Evolutionary conservation across 2,113 vertebrate genomes (phyloP).

Genomic region (Python bivittatus): DNA sequence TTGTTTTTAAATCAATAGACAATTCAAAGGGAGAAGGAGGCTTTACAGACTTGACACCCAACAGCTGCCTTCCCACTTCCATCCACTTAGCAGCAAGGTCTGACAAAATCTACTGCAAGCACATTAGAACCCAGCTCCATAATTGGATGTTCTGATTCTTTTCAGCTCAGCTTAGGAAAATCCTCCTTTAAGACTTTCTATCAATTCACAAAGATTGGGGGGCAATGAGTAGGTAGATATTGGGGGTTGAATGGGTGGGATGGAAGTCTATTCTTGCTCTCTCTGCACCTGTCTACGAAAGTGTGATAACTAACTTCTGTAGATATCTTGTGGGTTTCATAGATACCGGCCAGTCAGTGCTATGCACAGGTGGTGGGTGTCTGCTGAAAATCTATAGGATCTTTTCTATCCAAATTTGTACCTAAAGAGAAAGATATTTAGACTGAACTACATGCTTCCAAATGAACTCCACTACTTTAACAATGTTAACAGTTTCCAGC

Average conservation of each 20-base stretch:
- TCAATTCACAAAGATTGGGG: too few species aligned
- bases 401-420: neutral
- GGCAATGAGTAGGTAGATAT: neutral
- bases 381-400: neutral
- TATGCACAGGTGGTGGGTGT: neutral
- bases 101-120: too few species aligned
- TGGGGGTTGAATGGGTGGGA: neutral
- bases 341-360: neutral
- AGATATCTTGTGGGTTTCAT: neutral
- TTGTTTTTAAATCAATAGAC: neutral
- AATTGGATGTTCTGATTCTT: too few species aligned
- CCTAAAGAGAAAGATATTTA: neutral
- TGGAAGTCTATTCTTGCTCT: too few species aligned
- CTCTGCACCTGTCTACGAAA: too few species aligned
- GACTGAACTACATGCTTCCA: too few species aligned
- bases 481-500: fast-evolving
- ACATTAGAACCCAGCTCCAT: too few species aligned
- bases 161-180: too few species aligned
- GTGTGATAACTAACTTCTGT: neutral
- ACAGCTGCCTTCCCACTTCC: too few species aligned
- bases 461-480: neutral
- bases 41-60: too few species aligned
- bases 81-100: too few species aligned
- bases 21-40: neutral
- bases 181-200: too few species aligned